Evolutionary conservation across 2,888 invertebrate genomes (phyloP), one percentile per base, ranked within the genome.

Genomic region (Oxyscelio sp.): DNA sequence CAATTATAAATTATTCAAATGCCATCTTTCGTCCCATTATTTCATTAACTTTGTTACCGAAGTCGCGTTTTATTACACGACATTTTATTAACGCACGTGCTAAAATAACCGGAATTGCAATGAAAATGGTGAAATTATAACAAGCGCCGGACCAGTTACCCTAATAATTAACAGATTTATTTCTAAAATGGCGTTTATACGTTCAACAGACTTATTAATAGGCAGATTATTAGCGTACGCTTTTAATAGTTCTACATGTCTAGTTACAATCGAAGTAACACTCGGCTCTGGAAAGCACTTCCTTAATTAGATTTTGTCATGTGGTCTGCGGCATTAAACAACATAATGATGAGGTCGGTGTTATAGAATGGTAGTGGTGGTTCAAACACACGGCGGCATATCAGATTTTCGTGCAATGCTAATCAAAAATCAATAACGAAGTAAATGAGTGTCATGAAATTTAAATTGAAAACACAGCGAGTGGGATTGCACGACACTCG

Each of bases 231-330:
- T 52, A 52, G 52, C n/a, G n/a, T 66, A 21, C 17, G 22, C 59
- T 50, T 54, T 61, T 50, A 58, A 50, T 58, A 50, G 52, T 52
- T 61, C 27, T 43, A 56, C 38, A 48, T 6, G 15, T 34, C 21
- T 63, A 40, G 58, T 65, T 45, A 56, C 59, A 63, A 63, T 52
- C 9, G 54, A 9, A 70, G 66, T 59, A 59, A 68, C 38, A 52
- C 38, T 70, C 59, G 13, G 22, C 27, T 58, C 31, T 48, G 24
- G 17, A 71, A 58, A 52, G 68, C 61, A 68, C 45, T 65, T 81
- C 68, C 81, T 74, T 81, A 59, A 82, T 82, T 82, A 31, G 63
- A 82, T 82, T 82, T 73, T 56, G 70, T 52, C 63, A 50, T 61
- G 75, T 65, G 82, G 82, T 77, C 34, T 58, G 75, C 21, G 70